Evolutionary conservation across 2,888 invertebrate genomes (phyloP), one percentile per base, ranked within the genome.

Genomic region (Baronia brevicornis): DNA sequence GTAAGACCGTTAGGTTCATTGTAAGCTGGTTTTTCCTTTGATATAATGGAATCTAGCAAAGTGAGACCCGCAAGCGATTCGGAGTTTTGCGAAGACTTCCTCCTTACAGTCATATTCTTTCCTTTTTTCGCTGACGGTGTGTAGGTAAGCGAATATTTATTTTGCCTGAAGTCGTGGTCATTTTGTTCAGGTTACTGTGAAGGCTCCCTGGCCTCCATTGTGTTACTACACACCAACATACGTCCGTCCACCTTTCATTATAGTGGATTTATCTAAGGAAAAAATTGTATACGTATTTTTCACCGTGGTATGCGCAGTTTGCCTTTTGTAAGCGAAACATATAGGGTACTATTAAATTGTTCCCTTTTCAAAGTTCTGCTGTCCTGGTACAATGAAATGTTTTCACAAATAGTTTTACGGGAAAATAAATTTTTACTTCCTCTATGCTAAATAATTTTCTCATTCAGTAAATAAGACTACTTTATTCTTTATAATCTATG

Each of bases 121-220:
- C 41, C 31, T 42, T 51, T 44, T 51, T 53, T 34, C 48, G 57
- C 52, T 45, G 44, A 54, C 57, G 33, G 32, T 47, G 34, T 41
- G 38, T 41, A 46, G 47, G 47, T 44, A 47, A 35, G 45, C 49
- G 44, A 54, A 51, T 62, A 64, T 64, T 62, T 62, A 60, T 62
- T 58, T 48, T 48, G 50, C 45, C 8, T 47, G 59, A 64, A 65
- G 54, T 59, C 46, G 57, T 51, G 62, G 66, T 58, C 58, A 60
- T 67, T 66, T 46, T 43, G 50, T 48, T 48, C 44, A 46, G 55
- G 59, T 65, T 58, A 66, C 60, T 65, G 61, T 52, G 56, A 48
- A 60, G 59, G 50, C 53, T 44, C 48, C 37, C 41, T 43, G 18
- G 31, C 45, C 40, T 39, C n/a, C n/a, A 42, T 43, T 43, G 39